These are phyloP conservation scores for Drosophila kepulauana DNA, from an alignment of 1,140 invertebrate genomes.

Conservation along the genomic window DNA sequence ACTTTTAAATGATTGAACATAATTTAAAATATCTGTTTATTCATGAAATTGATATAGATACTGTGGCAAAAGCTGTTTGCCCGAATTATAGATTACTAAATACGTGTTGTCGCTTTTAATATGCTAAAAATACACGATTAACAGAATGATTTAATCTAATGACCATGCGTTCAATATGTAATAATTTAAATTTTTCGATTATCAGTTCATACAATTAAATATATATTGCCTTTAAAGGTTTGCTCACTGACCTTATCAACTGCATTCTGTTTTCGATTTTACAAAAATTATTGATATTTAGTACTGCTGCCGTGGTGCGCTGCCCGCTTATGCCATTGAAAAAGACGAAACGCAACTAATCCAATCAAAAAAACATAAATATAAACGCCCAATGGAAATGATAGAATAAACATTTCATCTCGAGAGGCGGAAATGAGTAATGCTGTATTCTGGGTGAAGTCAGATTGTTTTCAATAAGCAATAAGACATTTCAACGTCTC, in stretches of 20 bases:
- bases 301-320: neutral
- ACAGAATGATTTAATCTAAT: neutral
- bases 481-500: neutral
- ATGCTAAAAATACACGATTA: neutral
- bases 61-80: constrained; percentile 7
- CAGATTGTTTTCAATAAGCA: no score
- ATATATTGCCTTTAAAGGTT: neutral
- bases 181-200: constrained; percentile 14
- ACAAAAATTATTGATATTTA: neutral
- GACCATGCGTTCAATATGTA: neutral
- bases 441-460: neutral
- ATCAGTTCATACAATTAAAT: constrained; percentile 19
- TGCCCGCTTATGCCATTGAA: constrained; percentile 20
- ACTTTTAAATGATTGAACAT: constrained; percentile 6
- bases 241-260: constrained; percentile 45
- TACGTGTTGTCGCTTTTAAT: neutral
- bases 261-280: constrained; percentile 32
- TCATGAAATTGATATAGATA: constrained; percentile 32
- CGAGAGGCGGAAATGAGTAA: neutral
- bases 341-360: constrained; percentile 35
- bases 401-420: constrained; percentile 7
- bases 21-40: constrained; percentile 18
- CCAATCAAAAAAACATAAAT: constrained; percentile 16
- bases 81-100: neutral
- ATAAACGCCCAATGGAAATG: neutral